These are phyloP conservation scores for Plodia interpunctella DNA, from an alignment of 1,140 invertebrate genomes.

Conservation along the genomic window DNA sequence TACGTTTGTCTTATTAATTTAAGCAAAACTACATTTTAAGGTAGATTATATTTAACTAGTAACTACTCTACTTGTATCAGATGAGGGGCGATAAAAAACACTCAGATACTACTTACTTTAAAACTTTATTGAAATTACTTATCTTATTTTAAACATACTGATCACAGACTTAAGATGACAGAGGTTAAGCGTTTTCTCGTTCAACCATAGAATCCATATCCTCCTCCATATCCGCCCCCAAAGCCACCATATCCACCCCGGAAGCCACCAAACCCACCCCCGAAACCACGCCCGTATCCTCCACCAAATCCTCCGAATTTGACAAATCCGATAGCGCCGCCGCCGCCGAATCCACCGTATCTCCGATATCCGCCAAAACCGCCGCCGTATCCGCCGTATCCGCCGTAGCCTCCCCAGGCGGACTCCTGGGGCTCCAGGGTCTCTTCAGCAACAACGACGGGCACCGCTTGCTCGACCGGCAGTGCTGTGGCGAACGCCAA, in stretches of 20 bases:
- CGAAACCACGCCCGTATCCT: background rate
- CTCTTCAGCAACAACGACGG: background rate
- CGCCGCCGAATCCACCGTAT: constrained; percentile 9
- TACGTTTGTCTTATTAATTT: too few relatives aligned
- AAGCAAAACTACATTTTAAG: too few relatives aligned
- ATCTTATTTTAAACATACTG: background rate
- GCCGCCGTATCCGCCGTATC: constrained; percentile 8
- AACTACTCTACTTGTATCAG: too few relatives aligned
- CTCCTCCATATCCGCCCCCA: background rate
- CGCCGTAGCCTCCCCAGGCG: constrained; percentile 3
- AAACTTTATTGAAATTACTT: background rate
- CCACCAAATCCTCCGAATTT: constrained; percentile 10
- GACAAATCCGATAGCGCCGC: background rate
- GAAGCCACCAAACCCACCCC: constrained; percentile 6
- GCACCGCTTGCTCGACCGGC: background rate
- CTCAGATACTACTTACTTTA: background rate
- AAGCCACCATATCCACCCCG: constrained; percentile 9
- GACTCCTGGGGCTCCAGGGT: constrained; percentile 9
- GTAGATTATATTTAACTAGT: too few relatives aligned
- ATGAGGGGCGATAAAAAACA: too few relatives aligned
- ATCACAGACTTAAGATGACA: background rate
- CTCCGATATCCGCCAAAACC: constrained; percentile 2
- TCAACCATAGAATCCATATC: background rate
- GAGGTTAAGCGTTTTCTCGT: background rate
- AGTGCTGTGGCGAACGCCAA: constrained; percentile 1